Conservation (phyloP, 2,113 vertebrate species). For the Myotis brandtii region DNA sequence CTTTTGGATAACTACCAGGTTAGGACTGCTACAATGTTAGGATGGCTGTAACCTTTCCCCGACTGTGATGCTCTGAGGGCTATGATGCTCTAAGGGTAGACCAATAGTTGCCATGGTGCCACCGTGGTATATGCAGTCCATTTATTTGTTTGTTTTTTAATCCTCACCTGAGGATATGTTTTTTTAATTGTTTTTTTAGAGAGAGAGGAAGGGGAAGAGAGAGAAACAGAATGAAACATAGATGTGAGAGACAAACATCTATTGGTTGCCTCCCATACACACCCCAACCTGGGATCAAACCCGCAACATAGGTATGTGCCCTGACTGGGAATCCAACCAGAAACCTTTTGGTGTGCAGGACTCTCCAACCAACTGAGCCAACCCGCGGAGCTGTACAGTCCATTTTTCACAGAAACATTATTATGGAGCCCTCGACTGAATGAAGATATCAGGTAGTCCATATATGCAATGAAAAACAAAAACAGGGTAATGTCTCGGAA, state of each 20-base stretch:
- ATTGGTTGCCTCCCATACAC: not conserved
- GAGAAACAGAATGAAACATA: not conserved
- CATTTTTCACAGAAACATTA: not conserved
- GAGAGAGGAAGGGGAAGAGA: not conserved
- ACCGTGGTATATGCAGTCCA: not conserved
- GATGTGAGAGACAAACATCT: not conserved
- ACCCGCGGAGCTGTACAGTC: fast-evolving
- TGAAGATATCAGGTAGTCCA: not conserved
- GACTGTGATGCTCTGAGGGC: not conserved
- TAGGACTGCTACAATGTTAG: no score
- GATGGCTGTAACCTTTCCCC: not conserved
- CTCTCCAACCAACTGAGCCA: not conserved
- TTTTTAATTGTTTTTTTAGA: not conserved
- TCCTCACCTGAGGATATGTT: not conserved
- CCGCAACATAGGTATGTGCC: not conserved
- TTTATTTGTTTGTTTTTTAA: not conserved
- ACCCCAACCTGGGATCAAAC: not conserved
- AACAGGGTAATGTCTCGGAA: not conserved
- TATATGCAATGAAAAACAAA: not conserved
- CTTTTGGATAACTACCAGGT: not conserved
- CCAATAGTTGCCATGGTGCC: not conserved
- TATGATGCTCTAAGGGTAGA: not conserved
- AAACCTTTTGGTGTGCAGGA: not conserved
- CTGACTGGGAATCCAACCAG: not conserved
- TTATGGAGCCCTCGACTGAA: not conserved